Conservation (phyloP, 2,113 vertebrate species). For the Heterochromis multidens region DNA sequence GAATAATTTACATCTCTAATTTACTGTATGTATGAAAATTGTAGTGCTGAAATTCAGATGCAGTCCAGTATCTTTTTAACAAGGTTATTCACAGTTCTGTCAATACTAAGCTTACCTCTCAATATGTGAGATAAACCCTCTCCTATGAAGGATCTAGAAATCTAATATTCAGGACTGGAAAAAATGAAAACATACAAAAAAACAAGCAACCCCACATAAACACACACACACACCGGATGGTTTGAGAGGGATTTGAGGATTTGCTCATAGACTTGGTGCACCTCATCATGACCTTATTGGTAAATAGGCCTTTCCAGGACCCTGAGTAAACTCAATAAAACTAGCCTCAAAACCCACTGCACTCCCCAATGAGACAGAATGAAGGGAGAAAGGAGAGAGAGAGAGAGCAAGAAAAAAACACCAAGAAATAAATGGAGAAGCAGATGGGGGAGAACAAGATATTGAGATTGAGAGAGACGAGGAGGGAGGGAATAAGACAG, state of each 20-base stretch:
- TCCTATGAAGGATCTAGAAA: constrained; percentile 38
- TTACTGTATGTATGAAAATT: constrained; percentile 2
- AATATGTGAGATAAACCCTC: constrained; percentile 45
- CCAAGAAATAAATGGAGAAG: constrained; percentile 50
- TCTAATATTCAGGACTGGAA: constrained; percentile 23
- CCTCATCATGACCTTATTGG: constrained; percentile 63
- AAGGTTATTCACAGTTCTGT: constrained; percentile 44
- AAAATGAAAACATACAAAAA: constrained; percentile 23
- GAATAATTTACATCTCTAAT: constrained; percentile 1
- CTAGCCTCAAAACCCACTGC: constrained; percentile 55
- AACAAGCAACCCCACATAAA: neutral
- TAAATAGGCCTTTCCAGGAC: constrained; percentile 62
- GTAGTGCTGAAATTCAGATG: neutral
- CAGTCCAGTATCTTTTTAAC: constrained; percentile 17
- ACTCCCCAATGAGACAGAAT: constrained; percentile 32
- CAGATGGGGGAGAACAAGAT: constrained; percentile 50
- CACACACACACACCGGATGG: neutral
- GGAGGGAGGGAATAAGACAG: constrained; percentile 53
- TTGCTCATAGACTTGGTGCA: constrained; percentile 56
- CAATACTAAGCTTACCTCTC: constrained; percentile 42
- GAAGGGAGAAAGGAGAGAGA: constrained; percentile 7
- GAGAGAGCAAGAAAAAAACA: constrained; percentile 20
- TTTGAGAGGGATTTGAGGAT: constrained; percentile 59
- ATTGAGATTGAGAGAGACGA: constrained; percentile 58
- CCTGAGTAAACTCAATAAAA: constrained; percentile 76